A percentile compares a stretch with the other conserved stretches of the same genome.
Evolutionary conservation across 2,888 invertebrate species (phyloP).

Genomic region (Agonum fuliginosum): DNA sequence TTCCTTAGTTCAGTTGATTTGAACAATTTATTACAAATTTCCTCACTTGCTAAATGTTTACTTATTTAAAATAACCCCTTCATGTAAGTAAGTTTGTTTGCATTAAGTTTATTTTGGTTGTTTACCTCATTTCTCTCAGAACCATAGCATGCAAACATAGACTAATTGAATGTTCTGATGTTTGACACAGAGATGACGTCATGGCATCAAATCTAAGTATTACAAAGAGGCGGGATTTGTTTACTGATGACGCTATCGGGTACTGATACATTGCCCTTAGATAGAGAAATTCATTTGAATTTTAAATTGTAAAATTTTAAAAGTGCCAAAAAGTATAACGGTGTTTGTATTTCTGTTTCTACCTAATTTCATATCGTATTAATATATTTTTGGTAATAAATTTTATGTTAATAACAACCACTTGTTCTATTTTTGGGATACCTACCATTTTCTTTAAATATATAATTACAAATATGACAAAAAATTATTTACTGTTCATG

Average conservation of each 20-base stretch:
- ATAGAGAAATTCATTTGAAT: not conserved
- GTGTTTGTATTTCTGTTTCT: too few relatives aligned
- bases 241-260: not conserved
- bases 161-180: conserved; percentile 20
- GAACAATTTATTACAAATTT: too few relatives aligned
- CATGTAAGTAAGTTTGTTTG: not conserved
- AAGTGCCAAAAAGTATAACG: too few relatives aligned
- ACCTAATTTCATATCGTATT: too few relatives aligned
- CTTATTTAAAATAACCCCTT: conserved; percentile 2
- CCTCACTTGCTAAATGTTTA: not conserved
- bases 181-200: conserved; percentile 33
- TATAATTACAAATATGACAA: too few relatives aligned
- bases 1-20: too few relatives aligned
- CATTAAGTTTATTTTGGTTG: conserved; percentile 25
- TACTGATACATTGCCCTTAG: not conserved
- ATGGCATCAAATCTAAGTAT: not conserved
- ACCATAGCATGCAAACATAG: conserved; percentile 18
- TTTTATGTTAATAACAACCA: too few relatives aligned
- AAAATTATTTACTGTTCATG: too few relatives aligned
- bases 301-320: too few relatives aligned
- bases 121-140: not conserved
- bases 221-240: conserved; percentile 27
- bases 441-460: too few relatives aligned
- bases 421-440: too few relatives aligned
- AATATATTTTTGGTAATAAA: too few relatives aligned